phyloP scores from a whole-genome alignment of 2,113 vertebrate genomes.

The Diphyllodes magnificus region DNA sequence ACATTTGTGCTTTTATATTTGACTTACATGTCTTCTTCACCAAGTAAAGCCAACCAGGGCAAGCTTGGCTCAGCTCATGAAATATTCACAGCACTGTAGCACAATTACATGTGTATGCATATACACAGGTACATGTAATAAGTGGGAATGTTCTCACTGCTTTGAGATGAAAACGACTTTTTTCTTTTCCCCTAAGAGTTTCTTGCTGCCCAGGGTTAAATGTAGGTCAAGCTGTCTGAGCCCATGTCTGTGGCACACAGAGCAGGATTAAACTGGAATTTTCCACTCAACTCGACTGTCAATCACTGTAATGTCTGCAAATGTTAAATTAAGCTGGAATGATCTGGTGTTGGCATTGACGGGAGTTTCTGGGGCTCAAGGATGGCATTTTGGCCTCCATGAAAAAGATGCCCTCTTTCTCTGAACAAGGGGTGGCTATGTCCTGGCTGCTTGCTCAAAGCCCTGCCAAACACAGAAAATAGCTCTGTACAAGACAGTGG shows the following conservation, averaged over 20 bases:
- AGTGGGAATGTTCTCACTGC: not conserved
- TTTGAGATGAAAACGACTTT: not conserved
- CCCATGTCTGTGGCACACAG: constrained; percentile 16
- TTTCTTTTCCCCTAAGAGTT: not conserved
- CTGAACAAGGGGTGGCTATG: not conserved
- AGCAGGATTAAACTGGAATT: constrained; percentile 48
- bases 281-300: constrained; percentile 45
- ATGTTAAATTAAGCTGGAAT: constrained; percentile 52
- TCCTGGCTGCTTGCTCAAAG: not conserved
- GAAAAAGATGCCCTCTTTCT: not conserved
- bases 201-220: constrained; percentile 23
- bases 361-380: not conserved
- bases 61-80: not conserved
- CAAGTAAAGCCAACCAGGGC: not conserved
- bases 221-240: constrained; percentile 57
- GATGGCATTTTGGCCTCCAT: not conserved
- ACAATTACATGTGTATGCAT: not conserved
- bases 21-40: not conserved
- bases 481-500: not conserved
- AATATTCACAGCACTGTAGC: not conserved
- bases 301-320: constrained; percentile 43
- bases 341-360: not conserved
- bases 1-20: not conserved
- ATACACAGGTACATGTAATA: not conserved
- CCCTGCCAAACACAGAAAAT: not conserved